phyloP scores from a whole-genome alignment of 1,140 invertebrate species.

The Orchesella cincta region DNA sequence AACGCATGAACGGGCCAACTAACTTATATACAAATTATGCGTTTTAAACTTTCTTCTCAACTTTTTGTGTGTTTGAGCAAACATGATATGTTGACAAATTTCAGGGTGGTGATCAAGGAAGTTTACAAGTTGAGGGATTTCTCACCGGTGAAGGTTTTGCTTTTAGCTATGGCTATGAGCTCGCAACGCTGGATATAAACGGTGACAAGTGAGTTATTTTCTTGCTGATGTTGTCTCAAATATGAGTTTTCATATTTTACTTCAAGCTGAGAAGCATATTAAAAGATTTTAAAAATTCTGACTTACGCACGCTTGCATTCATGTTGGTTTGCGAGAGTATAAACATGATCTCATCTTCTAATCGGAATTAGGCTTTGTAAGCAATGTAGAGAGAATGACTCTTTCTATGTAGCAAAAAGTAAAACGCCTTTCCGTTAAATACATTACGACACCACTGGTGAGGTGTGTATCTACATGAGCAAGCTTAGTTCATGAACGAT shows the following conservation, averaged over 20 bases:
- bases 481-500: too few species aligned
- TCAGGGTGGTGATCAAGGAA: neutral
- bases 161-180: slow-evolving; percentile 85
- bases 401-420: neutral
- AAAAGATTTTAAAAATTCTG: too few species aligned
- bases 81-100: slow-evolving; percentile 19
- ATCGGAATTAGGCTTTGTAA: too few species aligned
- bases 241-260: too few species aligned
- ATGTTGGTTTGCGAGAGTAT: too few species aligned
- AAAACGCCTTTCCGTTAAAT: too few species aligned
- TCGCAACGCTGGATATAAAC: slow-evolving; percentile 80
- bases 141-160: slow-evolving; percentile 82
- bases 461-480: neutral
- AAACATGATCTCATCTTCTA: too few species aligned
- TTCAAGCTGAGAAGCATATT: too few species aligned
- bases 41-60: neutral
- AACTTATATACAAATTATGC: too few species aligned
- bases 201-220: slow-evolving; percentile 75
- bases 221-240: too few species aligned
- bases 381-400: neutral
- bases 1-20: too few species aligned
- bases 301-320: too few species aligned
- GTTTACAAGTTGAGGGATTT: slow-evolving; percentile 64
- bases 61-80: neutral
- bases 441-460: neutral